phyloP scores from a whole-genome alignment of 2,113 vertebrate species.

The Calcarius ornatus region DNA sequence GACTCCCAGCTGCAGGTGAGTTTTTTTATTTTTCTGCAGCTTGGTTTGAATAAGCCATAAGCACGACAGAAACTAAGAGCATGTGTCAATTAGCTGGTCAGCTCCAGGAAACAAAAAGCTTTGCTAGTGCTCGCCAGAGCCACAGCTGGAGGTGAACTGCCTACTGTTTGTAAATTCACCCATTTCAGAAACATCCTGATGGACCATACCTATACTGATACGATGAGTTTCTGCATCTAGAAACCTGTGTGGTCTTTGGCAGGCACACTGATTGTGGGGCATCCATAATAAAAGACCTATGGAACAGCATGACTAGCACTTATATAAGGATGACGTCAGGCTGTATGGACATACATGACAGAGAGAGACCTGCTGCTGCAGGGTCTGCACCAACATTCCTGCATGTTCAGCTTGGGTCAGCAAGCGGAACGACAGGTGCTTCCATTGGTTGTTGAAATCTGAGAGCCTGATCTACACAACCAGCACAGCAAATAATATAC shows the following conservation, averaged over 20 bases:
- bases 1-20: not conserved
- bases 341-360: not conserved
- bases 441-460: rapidly evolving
- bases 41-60: not conserved
- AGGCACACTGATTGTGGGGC: not conserved
- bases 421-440: not conserved
- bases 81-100: not conserved
- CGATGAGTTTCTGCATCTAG: not conserved
- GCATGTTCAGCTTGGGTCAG: not conserved
- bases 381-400: not conserved
- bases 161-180: not conserved
- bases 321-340: not conserved
- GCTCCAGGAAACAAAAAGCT: not conserved
- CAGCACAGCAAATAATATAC: not conserved
- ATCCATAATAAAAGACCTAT: not conserved
- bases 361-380: not conserved
- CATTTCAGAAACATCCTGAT: not conserved
- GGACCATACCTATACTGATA: not conserved
- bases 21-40: not conserved
- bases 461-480: not conserved
- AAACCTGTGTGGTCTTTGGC: not conserved
- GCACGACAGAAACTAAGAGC: not conserved
- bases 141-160: not conserved
- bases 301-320: not conserved
- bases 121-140: not conserved